phyloP scores from a whole-genome alignment of 2,797 vertebrate species.

The Acipenser transmontanus region DNA sequence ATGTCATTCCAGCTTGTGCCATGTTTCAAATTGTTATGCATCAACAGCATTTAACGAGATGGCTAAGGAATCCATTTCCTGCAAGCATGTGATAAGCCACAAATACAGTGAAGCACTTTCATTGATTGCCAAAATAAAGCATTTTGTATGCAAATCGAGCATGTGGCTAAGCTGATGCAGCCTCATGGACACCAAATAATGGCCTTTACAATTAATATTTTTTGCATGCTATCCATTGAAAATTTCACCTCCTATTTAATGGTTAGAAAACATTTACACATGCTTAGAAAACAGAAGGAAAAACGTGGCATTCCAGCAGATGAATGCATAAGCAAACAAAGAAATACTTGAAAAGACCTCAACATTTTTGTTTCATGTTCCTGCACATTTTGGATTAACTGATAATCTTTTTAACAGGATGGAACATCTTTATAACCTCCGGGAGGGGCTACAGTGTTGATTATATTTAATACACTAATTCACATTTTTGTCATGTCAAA shows the following conservation, averaged over 20 bases:
- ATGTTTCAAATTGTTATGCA: conserved; percentile 99
- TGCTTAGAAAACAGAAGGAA: conserved; percentile 40
- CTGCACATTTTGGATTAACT: conserved; percentile 79
- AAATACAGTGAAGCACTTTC: conserved; percentile 98
- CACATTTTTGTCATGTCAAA: conserved; percentile 45
- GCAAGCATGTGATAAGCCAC: conserved; percentile 96
- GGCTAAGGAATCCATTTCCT: conserved; percentile 98
- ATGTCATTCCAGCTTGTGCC: conserved; percentile 98
- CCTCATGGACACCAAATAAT: conserved; percentile 81
- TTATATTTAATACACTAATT: conserved; percentile 64
- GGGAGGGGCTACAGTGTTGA: conserved; percentile 55
- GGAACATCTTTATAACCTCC: conserved; percentile 64
- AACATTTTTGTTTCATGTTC: conserved; percentile 57
- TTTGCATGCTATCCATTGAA: conserved; percentile 71
- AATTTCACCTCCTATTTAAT: conserved; percentile 73
- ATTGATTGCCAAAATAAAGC: conserved; percentile 99
- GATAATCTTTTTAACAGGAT: conserved; percentile 77
- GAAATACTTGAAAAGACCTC: conserved; percentile 58
- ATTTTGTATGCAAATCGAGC: conserved; percentile 99
- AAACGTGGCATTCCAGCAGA: conserved; percentile 60
- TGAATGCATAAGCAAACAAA: conserved; percentile 74
- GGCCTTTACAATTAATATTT: conserved; percentile 80
- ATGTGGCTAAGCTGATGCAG: conserved; percentile 96
- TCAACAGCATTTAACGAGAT: conserved; percentile 99
- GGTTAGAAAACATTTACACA: conserved; percentile 71